Evolutionary conservation across 1,140 invertebrate genomes (phyloP), one percentile per base, ranked within the genome.

Genomic region (Oryzaephilus surinamensis): DNA sequence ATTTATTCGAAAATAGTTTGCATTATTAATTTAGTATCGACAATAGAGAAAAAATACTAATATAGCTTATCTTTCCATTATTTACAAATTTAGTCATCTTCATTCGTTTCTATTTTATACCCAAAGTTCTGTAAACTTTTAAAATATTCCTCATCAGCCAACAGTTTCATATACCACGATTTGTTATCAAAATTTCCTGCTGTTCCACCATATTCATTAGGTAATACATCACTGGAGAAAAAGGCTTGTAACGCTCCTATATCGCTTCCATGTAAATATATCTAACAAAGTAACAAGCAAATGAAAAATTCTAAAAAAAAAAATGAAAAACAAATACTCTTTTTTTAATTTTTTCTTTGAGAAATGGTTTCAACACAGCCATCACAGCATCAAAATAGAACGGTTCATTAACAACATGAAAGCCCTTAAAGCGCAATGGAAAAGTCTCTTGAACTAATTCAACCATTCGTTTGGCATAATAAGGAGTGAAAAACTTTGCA

Each of bases 391-490:
- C 71, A 42, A 76, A 73, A 44, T 74, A 70, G 53, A 67, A 73
- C 6, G 74, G 73, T 53, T 76, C 70, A 50, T 75, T 73, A n/a
- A 76, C 58, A 46, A 76, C 65, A 55, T 76, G 73, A 33, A 77
- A 70, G 10, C 66, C 72, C 48, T 70, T 70, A 53, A 76, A 74
- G 11, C 74, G 48, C 3, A 71, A 60, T 2, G 74, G 74, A 54
- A 74, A 76, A 32, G 71, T 71, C 44, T 76, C 73, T 65, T 76
- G 58, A 4, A 66, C 61, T 10, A 66, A 54, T 30, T 65, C 61
- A 3, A 64, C 62, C 39, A 61, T 65, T 45, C 56, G 54, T 31
- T 58, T 58, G 0, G 62, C 60, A 35, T 65, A 62, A 43, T 66
- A 62, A 3, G 66, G 66, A 8, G 66, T 65, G 28, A 65, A 57